Percentiles rank a stretch among this genome's conserved stretches.
Evolutionary conservation across 2,113 vertebrate species (phyloP).

Genomic region (Amphiprion ocellaris): DNA sequence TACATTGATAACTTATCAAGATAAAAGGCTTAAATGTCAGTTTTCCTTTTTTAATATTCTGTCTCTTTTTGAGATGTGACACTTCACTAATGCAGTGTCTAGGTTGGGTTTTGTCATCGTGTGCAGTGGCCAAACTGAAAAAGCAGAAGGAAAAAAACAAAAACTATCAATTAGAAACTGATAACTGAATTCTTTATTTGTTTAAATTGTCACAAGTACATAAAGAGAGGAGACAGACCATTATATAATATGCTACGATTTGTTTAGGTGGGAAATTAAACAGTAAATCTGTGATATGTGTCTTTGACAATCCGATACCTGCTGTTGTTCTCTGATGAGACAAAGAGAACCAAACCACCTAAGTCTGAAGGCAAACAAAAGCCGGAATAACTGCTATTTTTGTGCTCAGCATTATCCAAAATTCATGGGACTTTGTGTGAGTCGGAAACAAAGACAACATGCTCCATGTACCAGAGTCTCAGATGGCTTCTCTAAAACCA

Average conservation of each 20-base stretch:
- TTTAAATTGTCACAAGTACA: conserved; percentile 18
- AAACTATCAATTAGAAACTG: neutral
- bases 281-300: conserved; percentile 80
- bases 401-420: conserved; percentile 26
- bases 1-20: conserved; percentile 71
- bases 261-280: conserved; percentile 28
- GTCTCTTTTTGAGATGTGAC: conserved; percentile 65
- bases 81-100: conserved; percentile 39
- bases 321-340: conserved; percentile 68
- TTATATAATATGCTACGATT: conserved; percentile 16
- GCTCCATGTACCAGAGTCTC: conserved; percentile 3
- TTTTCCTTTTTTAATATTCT: conserved; percentile 59
- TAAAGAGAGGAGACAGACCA: neutral
- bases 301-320: conserved; percentile 77
- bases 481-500: conserved; percentile 25
- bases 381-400: conserved; percentile 46
- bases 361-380: conserved; percentile 28
- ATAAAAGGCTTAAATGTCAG: conserved; percentile 78
- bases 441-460: conserved; percentile 7
- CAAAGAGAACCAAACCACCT: conserved; percentile 41
- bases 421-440: conserved; percentile 5
- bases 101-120: conserved; percentile 31
- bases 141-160: neutral
- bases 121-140: neutral
- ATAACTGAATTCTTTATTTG: neutral